Evolutionary conservation across 2,888 invertebrate species (phyloP).

Genomic region (Allacma fusca): DNA sequence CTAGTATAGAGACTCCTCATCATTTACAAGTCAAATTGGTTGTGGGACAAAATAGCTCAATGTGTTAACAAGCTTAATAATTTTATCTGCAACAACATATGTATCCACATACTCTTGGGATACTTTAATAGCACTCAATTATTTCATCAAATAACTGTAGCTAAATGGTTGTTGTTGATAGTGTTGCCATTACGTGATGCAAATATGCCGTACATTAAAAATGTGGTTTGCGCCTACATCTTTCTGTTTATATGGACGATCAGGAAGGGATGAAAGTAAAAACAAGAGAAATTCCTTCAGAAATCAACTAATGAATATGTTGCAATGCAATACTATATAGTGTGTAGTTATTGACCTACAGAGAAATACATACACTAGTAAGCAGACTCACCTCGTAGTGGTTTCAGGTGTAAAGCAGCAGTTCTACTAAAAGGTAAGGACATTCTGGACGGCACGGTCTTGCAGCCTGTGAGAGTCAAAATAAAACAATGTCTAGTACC

Average conservation of each 20-base stretch:
- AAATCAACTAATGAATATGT: background rate
- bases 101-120: background rate
- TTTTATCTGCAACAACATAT: background rate
- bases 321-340: background rate
- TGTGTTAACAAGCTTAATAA: slow-evolving; percentile 7
- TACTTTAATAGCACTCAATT: slow-evolving; percentile 11
- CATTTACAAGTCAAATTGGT: background rate
- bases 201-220: background rate
- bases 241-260: background rate
- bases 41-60: background rate
- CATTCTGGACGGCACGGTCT: slow-evolving; percentile 28
- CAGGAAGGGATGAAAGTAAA: slow-evolving; percentile 8
- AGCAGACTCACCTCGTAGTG: slow-evolving; percentile 35
- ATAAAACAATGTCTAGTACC: background rate
- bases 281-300: slow-evolving; percentile 3
- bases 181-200: background rate
- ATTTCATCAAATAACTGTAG: background rate
- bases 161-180: background rate
- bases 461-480: slow-evolving; percentile 21
- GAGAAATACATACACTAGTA: background rate
- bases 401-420: slow-evolving; percentile 30
- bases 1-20: background rate
- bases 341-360: background rate
- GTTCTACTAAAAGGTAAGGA: slow-evolving; percentile 28
- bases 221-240: background rate